Conservation (phyloP, 2,113 vertebrate genomes). For the Heptranchias perlo region DNA sequence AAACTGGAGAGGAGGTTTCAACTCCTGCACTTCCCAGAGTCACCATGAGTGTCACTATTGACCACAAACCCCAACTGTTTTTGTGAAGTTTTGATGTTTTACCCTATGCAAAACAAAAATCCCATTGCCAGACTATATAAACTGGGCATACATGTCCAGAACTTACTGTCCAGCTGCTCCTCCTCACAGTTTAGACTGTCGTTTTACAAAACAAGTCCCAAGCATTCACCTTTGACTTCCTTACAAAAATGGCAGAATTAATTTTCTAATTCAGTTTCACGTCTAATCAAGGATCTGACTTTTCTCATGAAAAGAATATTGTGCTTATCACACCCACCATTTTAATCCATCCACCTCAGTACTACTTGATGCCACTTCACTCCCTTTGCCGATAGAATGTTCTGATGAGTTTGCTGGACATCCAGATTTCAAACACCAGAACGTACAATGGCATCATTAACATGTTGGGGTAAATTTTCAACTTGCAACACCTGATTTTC, state of each 20-base stretch:
- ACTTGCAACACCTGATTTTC: not conserved
- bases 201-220: not conserved
- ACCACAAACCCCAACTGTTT: not conserved
- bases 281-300: no score
- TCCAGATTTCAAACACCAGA: not conserved
- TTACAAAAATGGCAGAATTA: not conserved
- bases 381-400: no score
- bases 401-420: not conserved
- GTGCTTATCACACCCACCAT: not conserved
- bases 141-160: not conserved
- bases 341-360: not conserved
- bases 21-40: not conserved
- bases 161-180: not conserved
- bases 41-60: conserved; percentile 15
- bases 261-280: not conserved
- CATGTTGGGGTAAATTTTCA: not conserved
- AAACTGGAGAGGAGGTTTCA: not conserved
- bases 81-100: not conserved
- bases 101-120: no score
- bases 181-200: not conserved
- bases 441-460: not conserved
- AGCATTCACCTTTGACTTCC: no score
- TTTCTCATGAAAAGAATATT: not conserved
- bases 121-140: not conserved
- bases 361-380: not conserved